Conservation (phyloP, 2,113 vertebrate genomes). For the Lichenostomus cassidix region DNA sequence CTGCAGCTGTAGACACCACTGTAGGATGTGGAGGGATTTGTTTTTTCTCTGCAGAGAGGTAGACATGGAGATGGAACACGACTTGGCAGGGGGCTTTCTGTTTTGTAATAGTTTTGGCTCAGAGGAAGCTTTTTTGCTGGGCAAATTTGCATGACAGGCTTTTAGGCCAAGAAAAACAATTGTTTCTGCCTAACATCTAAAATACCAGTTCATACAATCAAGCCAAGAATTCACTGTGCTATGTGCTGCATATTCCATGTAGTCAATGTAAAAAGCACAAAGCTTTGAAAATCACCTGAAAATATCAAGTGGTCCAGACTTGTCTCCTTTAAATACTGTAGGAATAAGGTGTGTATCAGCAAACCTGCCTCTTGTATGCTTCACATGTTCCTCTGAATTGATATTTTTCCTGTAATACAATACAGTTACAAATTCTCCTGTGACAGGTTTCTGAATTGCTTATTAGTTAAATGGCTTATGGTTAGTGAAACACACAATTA, state of each 20-base stretch:
- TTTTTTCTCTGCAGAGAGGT: background rate
- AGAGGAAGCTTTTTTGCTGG: background rate
- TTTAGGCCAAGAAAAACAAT: background rate
- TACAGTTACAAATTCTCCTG: background rate
- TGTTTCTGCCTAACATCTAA: background rate
- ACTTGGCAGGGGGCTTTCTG: background rate
- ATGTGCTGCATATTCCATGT: rapidly evolving
- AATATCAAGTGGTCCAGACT: background rate
- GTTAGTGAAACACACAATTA: conserved; percentile 43
- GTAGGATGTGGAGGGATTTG: background rate
- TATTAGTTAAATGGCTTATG: conserved; percentile 40
- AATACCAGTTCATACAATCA: background rate
- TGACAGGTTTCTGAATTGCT: conserved; percentile 24
- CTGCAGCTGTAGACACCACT: background rate
- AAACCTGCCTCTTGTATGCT: background rate
- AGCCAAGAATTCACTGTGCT: background rate
- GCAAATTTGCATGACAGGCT: background rate
- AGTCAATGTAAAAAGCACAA: background rate
- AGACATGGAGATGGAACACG: background rate
- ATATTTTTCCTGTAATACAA: background rate
- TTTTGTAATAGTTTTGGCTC: background rate
- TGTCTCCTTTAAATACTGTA: background rate
- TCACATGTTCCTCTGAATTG: background rate
- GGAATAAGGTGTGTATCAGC: background rate
- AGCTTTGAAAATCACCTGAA: background rate